Evolutionary conservation across 1,140 invertebrate genomes (phyloP), one percentile per base, ranked within the genome.

Genomic region (Lasioglossum baleicum): DNA sequence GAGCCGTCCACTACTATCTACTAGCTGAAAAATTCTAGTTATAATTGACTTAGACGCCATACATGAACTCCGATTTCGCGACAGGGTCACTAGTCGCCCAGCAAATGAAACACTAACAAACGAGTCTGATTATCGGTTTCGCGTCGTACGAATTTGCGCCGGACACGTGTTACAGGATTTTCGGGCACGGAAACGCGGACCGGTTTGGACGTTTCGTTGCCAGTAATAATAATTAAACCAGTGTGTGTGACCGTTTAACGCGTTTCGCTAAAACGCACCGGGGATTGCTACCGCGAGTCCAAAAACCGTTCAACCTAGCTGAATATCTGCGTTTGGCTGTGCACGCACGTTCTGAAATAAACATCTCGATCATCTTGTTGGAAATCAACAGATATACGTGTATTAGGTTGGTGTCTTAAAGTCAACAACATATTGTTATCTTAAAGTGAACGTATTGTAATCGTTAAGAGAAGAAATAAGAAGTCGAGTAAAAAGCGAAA

Each of bases 181-280:
- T 74, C 26, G 42, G 35, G 0, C 4, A 4, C 20, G 13, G n/a
- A 51, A n/a, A 64, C 13, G 1, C 40, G 1, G 42, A 63, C n/a
- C 2, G 40, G 20, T 48, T n/a, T 20, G 1, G 40, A 48, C 17
- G 56, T 58, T 53, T n/a, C 56, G 7, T 17, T 8, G 58, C 8
- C 7, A 20, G 61, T 35, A 48, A 64, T 64, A 40, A 65, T 53
- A 74, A 74, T 74, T 40, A 74, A 74, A 74, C 44, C n/a, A 13
- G 15, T 11, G 51, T 13, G 72, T 44, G 42, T 31, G 31, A 7
- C 61, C 60, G 26, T 44, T 48, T 73, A 48, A 51, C 64, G 42
- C 60, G 63, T 66, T 8, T 66, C 73, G 40, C 65, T 56, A 56
- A 56, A 66, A 53, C 31, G 15, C 10, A 2, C n/a, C 11, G 22